Evolutionary conservation across 2,113 vertebrate genomes (phyloP).

Genomic region (Anoplopoma fimbria): DNA sequence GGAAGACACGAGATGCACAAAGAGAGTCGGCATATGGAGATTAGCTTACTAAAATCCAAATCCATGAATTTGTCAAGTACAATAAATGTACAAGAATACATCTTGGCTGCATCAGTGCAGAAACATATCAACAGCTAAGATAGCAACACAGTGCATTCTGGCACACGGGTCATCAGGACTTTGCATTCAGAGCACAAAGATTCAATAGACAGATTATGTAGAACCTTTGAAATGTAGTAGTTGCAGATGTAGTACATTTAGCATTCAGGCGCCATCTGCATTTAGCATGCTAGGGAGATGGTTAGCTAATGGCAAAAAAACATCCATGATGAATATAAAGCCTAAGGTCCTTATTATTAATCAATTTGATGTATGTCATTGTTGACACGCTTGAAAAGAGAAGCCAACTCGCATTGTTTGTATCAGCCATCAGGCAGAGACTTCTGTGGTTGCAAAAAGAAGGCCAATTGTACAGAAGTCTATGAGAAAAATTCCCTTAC

Average conservation of each 20-base stretch:
- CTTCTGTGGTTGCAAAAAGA: neutral
- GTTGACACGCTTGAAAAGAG: neutral
- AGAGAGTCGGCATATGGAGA: slow-evolving; percentile 16
- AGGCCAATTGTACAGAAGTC: neutral
- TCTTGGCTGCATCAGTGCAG: slow-evolving; percentile 7
- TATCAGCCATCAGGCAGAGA: too few species aligned
- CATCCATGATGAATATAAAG: slow-evolving; percentile 1
- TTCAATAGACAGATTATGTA: slow-evolving; percentile 50
- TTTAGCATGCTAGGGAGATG: slow-evolving; percentile 12
- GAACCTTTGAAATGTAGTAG: slow-evolving; percentile 32
- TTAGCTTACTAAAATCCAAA: slow-evolving; percentile 55
- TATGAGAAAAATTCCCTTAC: neutral
- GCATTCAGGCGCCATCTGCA: too few species aligned
- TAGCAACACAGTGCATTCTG: neutral
- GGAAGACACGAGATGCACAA: slow-evolving; percentile 48
- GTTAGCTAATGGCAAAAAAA: slow-evolving; percentile 28
- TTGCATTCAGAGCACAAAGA: slow-evolving; percentile 8
- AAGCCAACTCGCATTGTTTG: neutral
- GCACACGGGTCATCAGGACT: slow-evolving; percentile 6
- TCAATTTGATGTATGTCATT: neutral
- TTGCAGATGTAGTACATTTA: too few species aligned
- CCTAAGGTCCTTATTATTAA: neutral
- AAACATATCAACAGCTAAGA: slow-evolving; percentile 24
- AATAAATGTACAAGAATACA: slow-evolving; percentile 37
- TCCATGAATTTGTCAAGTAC: slow-evolving; percentile 48